Evolutionary conservation across 2,888 invertebrate genomes (phyloP), one percentile per base, ranked within the genome.

Genomic region (Celastrina argiolus): DNA sequence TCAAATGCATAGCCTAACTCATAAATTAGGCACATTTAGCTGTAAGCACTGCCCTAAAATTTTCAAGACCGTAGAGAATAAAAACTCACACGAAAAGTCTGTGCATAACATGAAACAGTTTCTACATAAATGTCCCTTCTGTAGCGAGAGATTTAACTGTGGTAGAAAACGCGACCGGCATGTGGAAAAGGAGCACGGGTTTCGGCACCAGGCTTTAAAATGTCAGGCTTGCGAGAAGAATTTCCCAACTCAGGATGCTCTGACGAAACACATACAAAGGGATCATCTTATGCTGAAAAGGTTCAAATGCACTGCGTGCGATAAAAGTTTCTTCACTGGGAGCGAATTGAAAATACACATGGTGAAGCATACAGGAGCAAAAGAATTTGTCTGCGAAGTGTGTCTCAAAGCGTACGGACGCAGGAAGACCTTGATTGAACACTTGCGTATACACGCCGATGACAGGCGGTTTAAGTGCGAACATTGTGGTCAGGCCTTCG

Each of bases 371-470:
- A 79, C 81, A 0, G 80, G 76, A n/a, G 45, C 18, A 2, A 65
- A 65, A 42, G 65, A 65, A 4, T 87, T 80, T 65, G 75, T 80
- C 56, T 89, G 88, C 65, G 77, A 80, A 31, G 74, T 84, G 4
- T 88, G 88, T 64, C 70, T 77, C n/a, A 85, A 85, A 69, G 70
- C 74, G n/a, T 81, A 78, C 56, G 76, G 76, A 0, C 72, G 78
- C 6, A 72, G 73, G 69, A 76, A 78, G 59, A 78, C 78, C 0
- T 65, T 81, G 59, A 73, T 70, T 4, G 78, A 80, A 56, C 81
- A 81, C 34, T 74, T 79, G 72, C 72, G 78, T 4, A 80, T 79
- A 22, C 81, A 81, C 42, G 72, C 73, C 18, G 74, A 79, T 41
- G 78, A 77, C 51, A 71, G 73, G 28, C 64, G 74, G 2, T 78